Evolutionary conservation across 2,888 invertebrate genomes (phyloP), one percentile per base, ranked within the genome.

Genomic region (Parnassius smintheus): DNA sequence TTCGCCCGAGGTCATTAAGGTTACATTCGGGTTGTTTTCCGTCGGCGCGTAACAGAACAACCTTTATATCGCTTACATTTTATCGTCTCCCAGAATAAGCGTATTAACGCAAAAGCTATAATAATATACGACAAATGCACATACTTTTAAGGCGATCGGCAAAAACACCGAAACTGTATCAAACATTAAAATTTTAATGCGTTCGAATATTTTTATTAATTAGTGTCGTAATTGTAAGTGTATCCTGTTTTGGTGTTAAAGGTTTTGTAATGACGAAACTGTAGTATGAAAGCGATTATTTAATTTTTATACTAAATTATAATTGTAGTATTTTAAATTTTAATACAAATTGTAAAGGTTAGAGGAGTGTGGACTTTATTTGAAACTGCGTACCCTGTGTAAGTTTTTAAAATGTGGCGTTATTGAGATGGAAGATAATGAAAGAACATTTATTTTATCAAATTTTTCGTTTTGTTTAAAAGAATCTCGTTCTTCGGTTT

Each of bases 1-100:
- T 78, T 78, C 75, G 68, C 52, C 62, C 64, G 75, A 78, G 78
- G 78, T 77, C 76, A 72, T 75, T 73, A 72, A 69, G 76, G 79
- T 76, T 75, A 74, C 65, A 71, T 76, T 74, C 69, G 68, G 72
- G 68, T 72, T 70, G 65, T 70, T 70, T 70, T 67, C 56, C 68
- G 65, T 59, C 65, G 53, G 49, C 59, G 66, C 35, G 55, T 57
- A 53, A 56, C 25, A 56, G 56, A 65, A 62, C 45, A 54, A 41
- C 42, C 56, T 50, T 55, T 45, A 63, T 54, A 48, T 67, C 59
- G 50, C 44, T 61, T 65, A 59, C 66, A 61, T 61, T 66, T 64
- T 64, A 50, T 57, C 56, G 49, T 65, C 56, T 58, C 7, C 49
- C 65, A 62, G 65, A 68, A 66, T 66, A 66, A 59, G 64, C 45